Percentiles rank a stretch among this genome's conserved stretches.
Conservation (phyloP, 2,888 invertebrate genomes). For the Ceriagrion tenellum region DNA sequence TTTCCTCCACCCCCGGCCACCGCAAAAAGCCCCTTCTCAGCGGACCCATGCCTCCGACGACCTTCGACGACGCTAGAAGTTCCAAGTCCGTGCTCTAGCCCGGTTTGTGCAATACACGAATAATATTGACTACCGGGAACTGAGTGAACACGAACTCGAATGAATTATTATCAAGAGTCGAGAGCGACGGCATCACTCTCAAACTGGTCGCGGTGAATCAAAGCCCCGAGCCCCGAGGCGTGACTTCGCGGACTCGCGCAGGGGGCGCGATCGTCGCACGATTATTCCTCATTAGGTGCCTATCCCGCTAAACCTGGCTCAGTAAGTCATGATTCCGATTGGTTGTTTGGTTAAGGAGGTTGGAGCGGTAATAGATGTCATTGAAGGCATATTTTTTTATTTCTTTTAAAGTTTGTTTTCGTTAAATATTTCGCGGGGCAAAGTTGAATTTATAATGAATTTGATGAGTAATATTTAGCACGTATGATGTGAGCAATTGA, state of each 20-base stretch:
- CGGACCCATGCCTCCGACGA: not conserved
- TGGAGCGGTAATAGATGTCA: too few species aligned
- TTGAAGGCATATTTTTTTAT: too few species aligned
- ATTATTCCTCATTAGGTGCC: too few species aligned
- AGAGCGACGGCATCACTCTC: conserved; percentile 28
- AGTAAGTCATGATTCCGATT: not conserved
- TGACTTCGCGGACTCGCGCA: not conserved
- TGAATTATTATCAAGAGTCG: not conserved
- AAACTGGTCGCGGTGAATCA: conserved; percentile 31
- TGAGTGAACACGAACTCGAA: not conserved
- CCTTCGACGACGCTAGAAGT: not conserved
- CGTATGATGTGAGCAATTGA: too few species aligned
- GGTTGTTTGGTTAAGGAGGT: too few species aligned
- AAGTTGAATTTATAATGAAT: too few species aligned
- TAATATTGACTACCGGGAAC: not conserved
- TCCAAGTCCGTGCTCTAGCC: not conserved
- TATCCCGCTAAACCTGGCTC: too few species aligned
- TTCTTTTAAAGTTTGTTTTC: too few species aligned
- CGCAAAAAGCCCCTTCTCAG: too few species aligned
- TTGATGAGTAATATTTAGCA: too few species aligned
- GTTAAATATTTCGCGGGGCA: too few species aligned
- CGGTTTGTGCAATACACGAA: not conserved
- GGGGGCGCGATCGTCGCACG: not conserved
- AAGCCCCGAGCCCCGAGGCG: not conserved
- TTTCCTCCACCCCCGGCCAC: too few species aligned